Evolutionary conservation across 2,797 vertebrate species (phyloP), one percentile per base, ranked within the genome.

Genomic region (Hippopotamyrus pictus): DNA sequence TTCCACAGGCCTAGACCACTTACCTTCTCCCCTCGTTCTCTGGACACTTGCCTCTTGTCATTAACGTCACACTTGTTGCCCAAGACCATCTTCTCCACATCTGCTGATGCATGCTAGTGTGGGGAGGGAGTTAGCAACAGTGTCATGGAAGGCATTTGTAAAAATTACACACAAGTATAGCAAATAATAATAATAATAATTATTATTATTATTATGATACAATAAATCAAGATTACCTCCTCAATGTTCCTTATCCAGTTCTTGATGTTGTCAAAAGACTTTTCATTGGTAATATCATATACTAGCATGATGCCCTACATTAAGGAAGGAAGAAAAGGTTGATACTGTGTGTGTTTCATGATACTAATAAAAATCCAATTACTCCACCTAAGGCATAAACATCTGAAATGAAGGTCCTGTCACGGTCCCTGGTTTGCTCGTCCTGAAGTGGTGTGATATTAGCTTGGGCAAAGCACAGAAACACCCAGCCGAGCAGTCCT

Each of bases 181-280:
- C 19, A 9, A n/a, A 29, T 7, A 87, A 29, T 12, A 19, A 41
- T 54, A 51, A 53, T 2, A 53, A 11, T 53, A 41, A 41, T 41
- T 4, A 41, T 5, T n/a, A n/a, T n/a, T n/a, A n/a, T n/a, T n/a
- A n/a, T n/a, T n/a, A 87, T 0, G 9, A 17, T 65, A 8, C 41
- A 22, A 65, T 22, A 25, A 88, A 22, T 2, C 11, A 89, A 65
- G 41, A 90, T 90, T 93, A 99, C 99, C 97, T 99, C 99, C 91
- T 99, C 98, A 14, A 99, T 99, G 92, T 99, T 99, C 91, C 99
- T 96, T 93, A 99, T 98, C 99, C 99, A 99, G 94, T 99, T 99
- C 93, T 98, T 99, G 94, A 99, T 99, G 90, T 99, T 99, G 82
- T 99, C 98, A 89, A 99, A 99, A 2, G 98, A 99, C 90, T 99